These are phyloP conservation scores for Zeugodacus cucurbitae DNA, from an alignment of 1,140 invertebrate species.

Conservation along the genomic window DNA sequence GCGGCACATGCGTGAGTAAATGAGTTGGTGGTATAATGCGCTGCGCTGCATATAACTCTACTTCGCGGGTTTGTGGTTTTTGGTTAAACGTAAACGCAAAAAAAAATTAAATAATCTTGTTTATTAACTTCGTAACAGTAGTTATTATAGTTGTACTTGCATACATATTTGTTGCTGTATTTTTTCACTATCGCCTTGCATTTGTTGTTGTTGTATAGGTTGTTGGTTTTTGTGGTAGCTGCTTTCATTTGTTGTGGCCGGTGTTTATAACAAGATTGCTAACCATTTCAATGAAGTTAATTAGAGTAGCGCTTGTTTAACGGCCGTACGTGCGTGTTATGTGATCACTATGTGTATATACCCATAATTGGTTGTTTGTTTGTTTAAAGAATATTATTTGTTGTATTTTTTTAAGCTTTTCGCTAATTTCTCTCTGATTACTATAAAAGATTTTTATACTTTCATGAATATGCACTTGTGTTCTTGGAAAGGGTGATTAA, in stretches of 20 bases:
- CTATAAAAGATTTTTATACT: not conserved
- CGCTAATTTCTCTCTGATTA: not conserved
- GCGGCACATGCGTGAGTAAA: not conserved
- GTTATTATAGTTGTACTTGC: not conserved
- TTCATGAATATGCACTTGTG: no score
- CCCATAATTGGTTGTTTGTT: not conserved
- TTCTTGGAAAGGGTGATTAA: no score
- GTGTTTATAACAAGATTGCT: slow-evolving; percentile 19
- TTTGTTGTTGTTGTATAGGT: not conserved
- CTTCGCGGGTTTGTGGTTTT: not conserved
- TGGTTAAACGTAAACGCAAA: not conserved
- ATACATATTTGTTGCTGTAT: not conserved
- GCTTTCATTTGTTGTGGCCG: not conserved
- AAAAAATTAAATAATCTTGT: not conserved
- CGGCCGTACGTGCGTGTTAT: not conserved
- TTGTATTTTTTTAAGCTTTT: not conserved
- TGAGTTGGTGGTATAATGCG: not conserved
- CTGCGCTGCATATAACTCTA: not conserved
- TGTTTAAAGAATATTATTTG: not conserved
- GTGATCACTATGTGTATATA: not conserved
- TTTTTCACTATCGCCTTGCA: not conserved
- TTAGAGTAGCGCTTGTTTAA: not conserved
- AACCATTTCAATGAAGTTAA: slow-evolving; percentile 15
- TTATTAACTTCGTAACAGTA: slow-evolving; percentile 8
- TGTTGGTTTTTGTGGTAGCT: not conserved